Percentiles rank a stretch among this genome's conserved stretches.
Conservation (phyloP, 2,113 vertebrate genomes). For the Scalopus aquaticus region DNA sequence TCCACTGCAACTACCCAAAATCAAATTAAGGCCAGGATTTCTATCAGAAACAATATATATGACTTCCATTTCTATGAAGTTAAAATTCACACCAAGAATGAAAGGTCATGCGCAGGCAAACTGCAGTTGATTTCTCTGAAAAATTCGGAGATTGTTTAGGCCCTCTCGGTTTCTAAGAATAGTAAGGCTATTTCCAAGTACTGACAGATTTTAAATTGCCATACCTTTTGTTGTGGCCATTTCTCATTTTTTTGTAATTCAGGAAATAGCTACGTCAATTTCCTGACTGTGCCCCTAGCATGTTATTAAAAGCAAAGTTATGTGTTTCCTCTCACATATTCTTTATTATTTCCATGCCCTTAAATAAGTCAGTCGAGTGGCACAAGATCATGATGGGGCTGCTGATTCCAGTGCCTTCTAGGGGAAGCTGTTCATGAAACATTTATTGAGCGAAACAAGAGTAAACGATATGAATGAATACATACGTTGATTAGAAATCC, state of each 20-base stretch:
- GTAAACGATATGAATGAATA: slow-evolving; percentile 17
- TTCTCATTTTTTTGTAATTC: slow-evolving; percentile 65
- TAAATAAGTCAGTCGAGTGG: background rate
- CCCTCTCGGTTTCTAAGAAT: slow-evolving; percentile 68
- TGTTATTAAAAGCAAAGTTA: slow-evolving; percentile 62
- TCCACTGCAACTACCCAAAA: slow-evolving; percentile 34
- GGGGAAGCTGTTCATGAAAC: background rate
- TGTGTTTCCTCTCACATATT: slow-evolving; percentile 15
- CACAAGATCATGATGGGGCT: slow-evolving; percentile 10
- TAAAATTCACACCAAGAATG: slow-evolving; percentile 64
- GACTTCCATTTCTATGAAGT: slow-evolving; percentile 27
- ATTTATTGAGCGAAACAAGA: background rate
- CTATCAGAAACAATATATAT: background rate
- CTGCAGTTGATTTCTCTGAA: slow-evolving; percentile 63
- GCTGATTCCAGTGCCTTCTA: background rate
- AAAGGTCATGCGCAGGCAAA: slow-evolving; percentile 68
- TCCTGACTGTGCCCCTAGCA: slow-evolving; percentile 27
- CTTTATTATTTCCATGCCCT: slow-evolving; percentile 41
- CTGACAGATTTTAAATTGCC: slow-evolving; percentile 77
- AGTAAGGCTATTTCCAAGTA: slow-evolving; percentile 72
- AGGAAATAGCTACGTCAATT: slow-evolving; percentile 68
- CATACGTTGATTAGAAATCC: slow-evolving; percentile 26
- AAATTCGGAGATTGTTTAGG: slow-evolving; percentile 52
- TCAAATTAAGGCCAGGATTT: slow-evolving; percentile 55
- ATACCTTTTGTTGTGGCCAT: slow-evolving; percentile 49